phyloP scores from a whole-genome alignment of 1,140 invertebrate species.

The Drosophila pandora region DNA sequence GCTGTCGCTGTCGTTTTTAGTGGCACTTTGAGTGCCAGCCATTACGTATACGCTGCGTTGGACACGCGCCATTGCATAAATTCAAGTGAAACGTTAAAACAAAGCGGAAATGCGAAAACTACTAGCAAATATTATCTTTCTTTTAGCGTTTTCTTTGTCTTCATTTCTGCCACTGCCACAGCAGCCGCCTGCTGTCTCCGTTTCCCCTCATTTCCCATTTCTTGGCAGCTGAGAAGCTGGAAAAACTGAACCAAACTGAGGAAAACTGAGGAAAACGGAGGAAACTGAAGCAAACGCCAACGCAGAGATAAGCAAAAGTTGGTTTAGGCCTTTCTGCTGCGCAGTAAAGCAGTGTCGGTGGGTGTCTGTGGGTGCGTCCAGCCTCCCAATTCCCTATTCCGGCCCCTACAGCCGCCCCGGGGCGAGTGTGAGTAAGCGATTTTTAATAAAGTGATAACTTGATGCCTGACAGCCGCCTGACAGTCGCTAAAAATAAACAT shows the following conservation, averaged over 20 bases:
- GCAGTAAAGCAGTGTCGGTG: conserved; percentile 45
- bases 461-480: conserved; percentile 64
- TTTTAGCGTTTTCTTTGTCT: conserved; percentile 52
- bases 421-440: conserved; percentile 68
- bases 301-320: conserved; percentile 68
- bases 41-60: conserved; percentile 80
- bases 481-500: conserved; percentile 71
- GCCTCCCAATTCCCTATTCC: conserved; percentile 16
- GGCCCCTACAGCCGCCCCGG: background rate
- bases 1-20: conserved; percentile 57
- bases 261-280: background rate
- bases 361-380: conserved; percentile 27
- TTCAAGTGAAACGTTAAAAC: conserved; percentile 81
- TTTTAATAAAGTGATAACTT: conserved; percentile 79
- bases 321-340: conserved; percentile 61
- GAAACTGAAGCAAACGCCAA: conserved; percentile 49
- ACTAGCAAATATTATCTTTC: conserved; percentile 74
- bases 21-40: conserved; percentile 72
- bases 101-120: conserved; percentile 77
- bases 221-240: conserved; percentile 45
- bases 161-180: conserved; percentile 23
- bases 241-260: background rate
- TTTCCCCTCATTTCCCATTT: conserved; percentile 22
- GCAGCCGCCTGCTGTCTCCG: conserved; percentile 4
- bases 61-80: conserved; percentile 80